Base-by-base conservation (phyloP, 2,113 vertebrate genomes). In the Hyperopisus bebe region DNA sequence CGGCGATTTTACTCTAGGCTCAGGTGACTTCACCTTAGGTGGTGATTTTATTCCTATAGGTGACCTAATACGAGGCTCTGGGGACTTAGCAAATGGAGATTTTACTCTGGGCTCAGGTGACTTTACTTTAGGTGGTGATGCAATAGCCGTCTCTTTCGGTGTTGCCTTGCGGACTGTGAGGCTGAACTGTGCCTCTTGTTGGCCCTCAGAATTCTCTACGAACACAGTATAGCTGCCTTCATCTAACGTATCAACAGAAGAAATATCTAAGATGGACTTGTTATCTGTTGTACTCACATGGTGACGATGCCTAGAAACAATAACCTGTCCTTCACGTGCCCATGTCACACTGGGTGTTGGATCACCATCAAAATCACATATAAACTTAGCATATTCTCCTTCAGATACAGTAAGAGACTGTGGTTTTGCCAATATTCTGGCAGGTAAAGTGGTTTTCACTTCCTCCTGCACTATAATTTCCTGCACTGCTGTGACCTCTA, bases 291-390 rank as follows among this genome's bases (percentile, higher is more conserved):
- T 96, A 91, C 95, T 95, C 62, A 99, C 93, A 86, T 96, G 96
- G 94, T 96, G 96, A 88, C 96, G 97, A 53, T 94, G 92, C 1
- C 97, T 96, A 66, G 97, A 95, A 86, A 95, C 93, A 89, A 99
- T 91, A 11, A 90, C 88, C 90, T 94, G 93, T 91, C 97, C 95
- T 90, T 96, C 95, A 15, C 50, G 97, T 88, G 96, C 83, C 98
- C 98, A 99, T n/a, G 95, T 97, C 88, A 98, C 95, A 86, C 92
- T 95, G 66, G 98, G 98, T 89, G 95, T 93, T 21, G 98, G 98
- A n/a, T 99, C 98, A 11, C 98, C 98, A 89, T 98, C 97, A 31
- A 97, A 95, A 0, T 98, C 97, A 87, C 98, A 98, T 62, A 95
- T 95, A 94, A 99, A 99, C 91, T 96, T 96, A 44, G 95, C 98